Conservation (phyloP, 2,797 vertebrate genomes). For the Poeciliopsis infans region DNA sequence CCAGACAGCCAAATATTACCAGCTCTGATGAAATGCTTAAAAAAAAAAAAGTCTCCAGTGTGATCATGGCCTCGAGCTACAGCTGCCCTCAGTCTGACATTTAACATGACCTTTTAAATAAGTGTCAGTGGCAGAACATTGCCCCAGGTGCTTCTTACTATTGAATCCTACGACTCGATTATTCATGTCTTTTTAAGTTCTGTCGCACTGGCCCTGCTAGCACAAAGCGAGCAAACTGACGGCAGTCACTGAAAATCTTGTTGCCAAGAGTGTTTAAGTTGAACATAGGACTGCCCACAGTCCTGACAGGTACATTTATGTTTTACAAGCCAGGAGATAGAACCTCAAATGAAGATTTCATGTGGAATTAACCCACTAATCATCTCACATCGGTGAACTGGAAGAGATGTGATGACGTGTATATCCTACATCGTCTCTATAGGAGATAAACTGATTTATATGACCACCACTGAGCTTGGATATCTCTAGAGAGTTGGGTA, state of each 20-base stretch:
- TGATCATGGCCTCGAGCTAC: conserved; percentile 42
- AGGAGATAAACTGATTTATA: conserved; percentile 28
- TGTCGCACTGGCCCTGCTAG: background rate
- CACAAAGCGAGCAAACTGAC: conserved; percentile 14
- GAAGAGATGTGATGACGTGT: conserved; percentile 28
- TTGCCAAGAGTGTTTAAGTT: conserved; percentile 15
- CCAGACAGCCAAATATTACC: conserved; percentile 1
- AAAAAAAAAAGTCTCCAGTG: conserved; percentile 28
- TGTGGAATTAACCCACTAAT: conserved; percentile 25
- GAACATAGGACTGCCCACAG: background rate
- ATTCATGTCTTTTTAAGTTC: conserved; percentile 16
- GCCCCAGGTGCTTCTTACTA: conserved; percentile 50
- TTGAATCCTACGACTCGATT: conserved; percentile 39
- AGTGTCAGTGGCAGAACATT: conserved; percentile 45
- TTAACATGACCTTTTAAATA: conserved; percentile 64
- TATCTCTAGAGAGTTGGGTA: conserved; percentile 23
- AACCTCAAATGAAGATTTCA: conserved; percentile 37
- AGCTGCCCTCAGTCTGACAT: conserved; percentile 62
- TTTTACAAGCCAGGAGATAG: conserved; percentile 24
- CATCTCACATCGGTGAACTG: conserved; percentile 21
- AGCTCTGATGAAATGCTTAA: conserved; percentile 2
- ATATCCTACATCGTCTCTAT: conserved; percentile 29
- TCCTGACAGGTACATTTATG: conserved; percentile 28
- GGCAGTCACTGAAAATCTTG: conserved; percentile 9
- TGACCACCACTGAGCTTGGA: conserved; percentile 30